These are phyloP conservation scores for Neotragus pygmaeus DNA, from an alignment of 2,113 vertebrate genomes.

Conservation along the genomic window DNA sequence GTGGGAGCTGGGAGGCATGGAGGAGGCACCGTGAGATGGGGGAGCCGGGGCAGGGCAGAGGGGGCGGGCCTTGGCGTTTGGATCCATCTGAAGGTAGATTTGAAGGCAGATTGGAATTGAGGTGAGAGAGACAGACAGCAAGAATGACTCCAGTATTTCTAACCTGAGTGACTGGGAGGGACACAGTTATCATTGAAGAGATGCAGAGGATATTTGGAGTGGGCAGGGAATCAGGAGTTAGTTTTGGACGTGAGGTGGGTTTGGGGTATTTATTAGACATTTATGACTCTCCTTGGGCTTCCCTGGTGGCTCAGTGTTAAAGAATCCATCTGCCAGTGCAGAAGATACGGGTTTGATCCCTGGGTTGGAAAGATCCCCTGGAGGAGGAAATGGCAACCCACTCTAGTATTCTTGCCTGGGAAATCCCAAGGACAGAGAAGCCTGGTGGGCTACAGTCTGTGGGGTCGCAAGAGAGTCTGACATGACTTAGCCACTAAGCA, in stretches of 20 bases:
- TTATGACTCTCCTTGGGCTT: neutral
- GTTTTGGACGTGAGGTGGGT: neutral
- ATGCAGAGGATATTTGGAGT: neutral
- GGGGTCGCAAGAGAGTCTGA: neutral
- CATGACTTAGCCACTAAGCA: neutral
- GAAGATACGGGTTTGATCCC: neutral
- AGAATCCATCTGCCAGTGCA: neutral
- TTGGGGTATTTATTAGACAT: neutral
- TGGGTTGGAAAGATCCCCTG: neutral
- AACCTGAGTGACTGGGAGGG: neutral
- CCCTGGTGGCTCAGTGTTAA: neutral
- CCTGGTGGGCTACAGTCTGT: neutral
- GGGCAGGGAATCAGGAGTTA: neutral
- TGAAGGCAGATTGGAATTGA: neutral
- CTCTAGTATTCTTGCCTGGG: neutral
- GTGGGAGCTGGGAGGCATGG: no score
- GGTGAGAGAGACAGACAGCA: neutral
- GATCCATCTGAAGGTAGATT: neutral
- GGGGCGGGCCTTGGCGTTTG: neutral
- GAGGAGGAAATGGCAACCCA: neutral
- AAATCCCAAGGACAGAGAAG: neutral
- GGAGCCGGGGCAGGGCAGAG: neutral
- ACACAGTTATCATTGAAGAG: neutral
- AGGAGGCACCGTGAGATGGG: accelerated
- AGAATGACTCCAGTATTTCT: neutral